A percentile compares a stretch with the other conserved stretches of the same genome.
Evolutionary conservation across 2,113 vertebrate species (phyloP).

Genomic region (Dolichotis patagonum): DNA sequence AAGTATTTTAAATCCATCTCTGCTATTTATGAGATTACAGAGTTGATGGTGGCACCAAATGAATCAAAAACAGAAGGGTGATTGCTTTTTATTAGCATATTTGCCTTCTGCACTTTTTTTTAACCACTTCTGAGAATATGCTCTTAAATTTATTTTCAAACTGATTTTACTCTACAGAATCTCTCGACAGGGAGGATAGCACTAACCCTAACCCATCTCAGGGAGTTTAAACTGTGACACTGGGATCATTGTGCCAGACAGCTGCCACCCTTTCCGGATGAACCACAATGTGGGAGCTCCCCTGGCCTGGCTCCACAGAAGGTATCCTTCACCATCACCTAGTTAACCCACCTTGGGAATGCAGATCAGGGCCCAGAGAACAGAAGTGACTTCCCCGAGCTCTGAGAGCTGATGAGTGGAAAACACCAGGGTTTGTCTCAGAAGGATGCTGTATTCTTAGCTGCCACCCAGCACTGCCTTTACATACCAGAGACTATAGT

Average conservation of each 20-base stretch:
- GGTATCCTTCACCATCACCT: neutral
- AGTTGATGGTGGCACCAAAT: conserved; percentile 62
- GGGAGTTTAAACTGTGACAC: neutral
- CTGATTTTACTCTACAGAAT: neutral
- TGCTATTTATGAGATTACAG: conserved; percentile 64
- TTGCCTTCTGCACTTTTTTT: conserved; percentile 24
- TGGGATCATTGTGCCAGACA: neutral
- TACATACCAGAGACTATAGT: neutral
- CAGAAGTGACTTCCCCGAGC: neutral
- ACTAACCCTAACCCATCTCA: neutral
- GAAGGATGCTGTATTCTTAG: neutral
- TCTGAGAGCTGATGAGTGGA: neutral
- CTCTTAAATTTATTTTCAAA: conserved; percentile 57
- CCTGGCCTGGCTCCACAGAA: neutral
- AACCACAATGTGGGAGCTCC: neutral
- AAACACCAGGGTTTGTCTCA: neutral
- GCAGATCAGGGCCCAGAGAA: neutral
- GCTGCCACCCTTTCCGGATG: neutral
- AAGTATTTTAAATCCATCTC: conserved; percentile 68
- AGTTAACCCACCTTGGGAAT: neutral
- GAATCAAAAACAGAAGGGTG: conserved; percentile 60
- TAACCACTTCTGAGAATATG: conserved; percentile 43
- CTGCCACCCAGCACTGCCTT: neutral
- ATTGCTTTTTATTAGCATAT: conserved; percentile 63
- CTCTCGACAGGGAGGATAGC: neutral